Percentiles rank a stretch among this genome's conserved stretches.
phyloP scores from a whole-genome alignment of 2,888 invertebrate species.

The Lomographa bimaculata region DNA sequence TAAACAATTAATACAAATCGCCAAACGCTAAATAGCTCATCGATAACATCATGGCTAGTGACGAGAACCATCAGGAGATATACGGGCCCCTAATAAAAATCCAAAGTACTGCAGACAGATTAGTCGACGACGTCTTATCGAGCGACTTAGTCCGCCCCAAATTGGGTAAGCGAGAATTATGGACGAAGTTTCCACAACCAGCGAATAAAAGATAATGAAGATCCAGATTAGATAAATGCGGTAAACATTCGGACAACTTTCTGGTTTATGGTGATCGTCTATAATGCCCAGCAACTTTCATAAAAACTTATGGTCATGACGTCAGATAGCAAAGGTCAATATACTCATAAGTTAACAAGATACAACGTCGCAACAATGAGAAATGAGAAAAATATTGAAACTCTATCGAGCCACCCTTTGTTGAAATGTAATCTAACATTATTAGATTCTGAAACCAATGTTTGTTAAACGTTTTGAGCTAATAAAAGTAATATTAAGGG shows the following conservation, averaged over 20 bases:
- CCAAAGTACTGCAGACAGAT: conserved; percentile 64
- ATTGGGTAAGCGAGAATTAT: conserved; percentile 78
- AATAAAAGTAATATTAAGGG: conserved; percentile 80
- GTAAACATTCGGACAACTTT: conserved; percentile 54
- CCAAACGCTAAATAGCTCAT: conserved; percentile 52
- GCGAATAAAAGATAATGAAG: conserved; percentile 76
- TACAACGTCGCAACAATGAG: conserved; percentile 17
- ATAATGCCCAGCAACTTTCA: conserved; percentile 32
- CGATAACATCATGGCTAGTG: conserved; percentile 65
- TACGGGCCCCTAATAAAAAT: conserved; percentile 70
- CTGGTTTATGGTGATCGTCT: conserved; percentile 32
- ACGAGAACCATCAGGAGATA: conserved; percentile 67
- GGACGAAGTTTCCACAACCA: conserved; percentile 69
- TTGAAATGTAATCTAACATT: conserved; percentile 63
- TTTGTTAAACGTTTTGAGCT: conserved; percentile 80
- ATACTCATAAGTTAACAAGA: conserved; percentile 23
- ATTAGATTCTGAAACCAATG: conserved; percentile 75
- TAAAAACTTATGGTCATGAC: conserved; percentile 31
- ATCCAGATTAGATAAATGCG: conserved; percentile 71
- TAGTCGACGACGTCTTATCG: conserved; percentile 74
- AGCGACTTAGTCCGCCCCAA: conserved; percentile 66
- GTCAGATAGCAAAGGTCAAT: conserved; percentile 29
- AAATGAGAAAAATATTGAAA: conserved; percentile 24
- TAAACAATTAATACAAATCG: conserved; percentile 53
- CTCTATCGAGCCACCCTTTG: conserved; percentile 44